Percentiles rank a stretch among this genome's conserved stretches.
Conservation (phyloP, 1,140 invertebrate genomes). For the Charaxes varanes region DNA sequence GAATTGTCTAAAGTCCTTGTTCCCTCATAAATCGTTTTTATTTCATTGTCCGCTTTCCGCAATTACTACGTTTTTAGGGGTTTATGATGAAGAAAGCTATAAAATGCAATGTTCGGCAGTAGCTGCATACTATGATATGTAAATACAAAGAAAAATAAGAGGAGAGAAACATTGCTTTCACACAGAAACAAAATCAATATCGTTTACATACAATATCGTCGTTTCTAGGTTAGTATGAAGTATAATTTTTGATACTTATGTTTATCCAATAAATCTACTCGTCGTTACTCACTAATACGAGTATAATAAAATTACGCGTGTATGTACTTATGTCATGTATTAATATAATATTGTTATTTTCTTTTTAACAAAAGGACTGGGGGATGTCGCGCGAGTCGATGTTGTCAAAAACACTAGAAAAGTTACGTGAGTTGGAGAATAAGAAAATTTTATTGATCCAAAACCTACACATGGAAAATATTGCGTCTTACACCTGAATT, state of each 20-base stretch:
- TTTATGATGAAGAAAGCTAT: conserved; percentile 8
- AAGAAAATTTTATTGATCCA: conserved; percentile 8
- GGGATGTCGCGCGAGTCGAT: conserved; percentile 1
- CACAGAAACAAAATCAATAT: conserved; percentile 5
- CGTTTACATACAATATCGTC: too few species aligned
- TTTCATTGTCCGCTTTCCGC: conserved; percentile 7
- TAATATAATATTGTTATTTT: conserved; percentile 4
- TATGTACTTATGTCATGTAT: conserved; percentile 10
- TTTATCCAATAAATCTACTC: conserved; percentile 10
- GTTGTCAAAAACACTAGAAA: conserved; percentile 8
- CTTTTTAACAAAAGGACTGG: background rate
- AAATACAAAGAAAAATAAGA: conserved; percentile 9
- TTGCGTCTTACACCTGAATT: conserved; percentile 3
- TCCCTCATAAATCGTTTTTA: conserved; percentile 8
- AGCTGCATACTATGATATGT: conserved; percentile 6
- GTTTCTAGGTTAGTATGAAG: conserved; percentile 9
- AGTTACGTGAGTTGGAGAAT: too few species aligned
- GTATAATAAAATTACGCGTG: background rate
- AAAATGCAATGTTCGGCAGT: conserved; percentile 6
- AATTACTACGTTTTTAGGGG: conserved; percentile 6
- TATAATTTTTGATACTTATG: conserved; percentile 9
- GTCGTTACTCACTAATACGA: conserved; percentile 11
- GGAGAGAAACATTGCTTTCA: conserved; percentile 6
- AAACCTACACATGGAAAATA: conserved; percentile 5
- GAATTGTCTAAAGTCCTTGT: conserved; percentile 7